These are phyloP conservation scores for Drosophila putrida DNA, from an alignment of 2,888 invertebrate genomes.

Conservation along the genomic window DNA sequence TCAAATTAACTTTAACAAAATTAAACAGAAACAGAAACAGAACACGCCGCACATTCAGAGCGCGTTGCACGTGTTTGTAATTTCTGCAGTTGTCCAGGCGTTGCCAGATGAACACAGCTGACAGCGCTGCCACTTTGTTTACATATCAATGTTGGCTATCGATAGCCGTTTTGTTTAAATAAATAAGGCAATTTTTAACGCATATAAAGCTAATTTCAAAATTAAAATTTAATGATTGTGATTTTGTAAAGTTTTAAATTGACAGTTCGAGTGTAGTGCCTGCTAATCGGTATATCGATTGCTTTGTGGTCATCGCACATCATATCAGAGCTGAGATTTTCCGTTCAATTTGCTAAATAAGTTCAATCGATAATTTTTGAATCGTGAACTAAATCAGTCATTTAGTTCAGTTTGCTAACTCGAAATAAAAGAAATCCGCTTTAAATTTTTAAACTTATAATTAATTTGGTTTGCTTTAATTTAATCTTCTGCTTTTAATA, in stretches of 20 bases:
- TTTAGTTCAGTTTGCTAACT: too few relatives aligned
- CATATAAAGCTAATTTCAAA: neutral
- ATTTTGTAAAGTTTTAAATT: neutral
- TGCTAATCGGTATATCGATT: neutral
- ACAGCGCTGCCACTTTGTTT: conserved; percentile 18
- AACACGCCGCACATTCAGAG: conserved; percentile 46
- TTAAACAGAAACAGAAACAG: conserved; percentile 25
- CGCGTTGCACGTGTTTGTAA: conserved; percentile 59
- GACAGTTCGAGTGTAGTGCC: neutral
- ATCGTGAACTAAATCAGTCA: too few relatives aligned
- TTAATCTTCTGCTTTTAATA: too few relatives aligned
- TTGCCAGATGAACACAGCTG: conserved; percentile 43
- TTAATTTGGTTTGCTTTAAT: too few relatives aligned
- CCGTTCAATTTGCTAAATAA: too few relatives aligned
- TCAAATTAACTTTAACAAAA: conserved; percentile 16
- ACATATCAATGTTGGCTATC: neutral
- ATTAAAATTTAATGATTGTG: neutral
- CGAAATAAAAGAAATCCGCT: too few relatives aligned
- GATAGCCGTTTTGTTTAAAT: neutral
- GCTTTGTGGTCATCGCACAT: neutral
- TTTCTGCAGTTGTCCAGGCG: conserved; percentile 17
- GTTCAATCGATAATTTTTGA: too few relatives aligned
- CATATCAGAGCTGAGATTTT: too few relatives aligned
- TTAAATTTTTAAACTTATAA: too few relatives aligned
- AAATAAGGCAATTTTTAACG: neutral